Conservation (phyloP, 2,113 vertebrate species). For the Bothrops jararaca region DNA sequence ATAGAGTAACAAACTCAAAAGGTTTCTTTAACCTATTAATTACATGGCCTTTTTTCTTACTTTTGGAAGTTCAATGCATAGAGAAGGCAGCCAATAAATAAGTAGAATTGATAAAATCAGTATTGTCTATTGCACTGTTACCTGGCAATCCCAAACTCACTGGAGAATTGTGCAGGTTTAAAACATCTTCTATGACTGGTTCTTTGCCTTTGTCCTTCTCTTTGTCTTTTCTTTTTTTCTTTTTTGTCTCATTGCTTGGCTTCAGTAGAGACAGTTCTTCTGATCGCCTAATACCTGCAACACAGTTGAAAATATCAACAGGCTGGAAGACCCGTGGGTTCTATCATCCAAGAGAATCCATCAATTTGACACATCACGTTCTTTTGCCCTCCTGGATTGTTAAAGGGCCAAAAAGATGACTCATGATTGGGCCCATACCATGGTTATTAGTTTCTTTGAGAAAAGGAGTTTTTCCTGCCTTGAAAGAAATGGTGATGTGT, state of each 20-base stretch:
- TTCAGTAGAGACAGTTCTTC: conserved; percentile 93
- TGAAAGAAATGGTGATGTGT: not conserved
- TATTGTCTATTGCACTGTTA: conserved; percentile 49
- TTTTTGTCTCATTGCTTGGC: conserved; percentile 81
- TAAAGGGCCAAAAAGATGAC: not conserved
- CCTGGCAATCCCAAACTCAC: conserved; percentile 77
- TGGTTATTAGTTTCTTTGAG: not conserved
- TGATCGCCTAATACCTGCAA: conserved; percentile 86
- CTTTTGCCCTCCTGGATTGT: not conserved
- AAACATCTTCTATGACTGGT: conserved; percentile 76
- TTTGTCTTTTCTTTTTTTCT: conserved; percentile 94
- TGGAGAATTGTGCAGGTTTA: conserved; percentile 78
- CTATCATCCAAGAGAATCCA: not conserved
- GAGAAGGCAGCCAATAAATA: not conserved
- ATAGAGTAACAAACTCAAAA: not conserved
- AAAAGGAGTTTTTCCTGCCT: not conserved
- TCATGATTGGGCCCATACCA: not conserved
- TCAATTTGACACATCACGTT: not conserved
- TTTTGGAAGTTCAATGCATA: not conserved
- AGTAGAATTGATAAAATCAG: not conserved
- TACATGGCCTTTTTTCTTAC: not conserved
- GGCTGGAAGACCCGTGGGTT: not conserved
- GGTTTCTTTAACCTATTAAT: not conserved
- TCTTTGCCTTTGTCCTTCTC: conserved; percentile 84
- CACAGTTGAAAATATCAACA: conserved; percentile 27